A percentile compares a stretch with the other conserved stretches of the same genome.
Evolutionary conservation across 2,888 invertebrate genomes (phyloP).

Genomic region (Pyralis farinalis): DNA sequence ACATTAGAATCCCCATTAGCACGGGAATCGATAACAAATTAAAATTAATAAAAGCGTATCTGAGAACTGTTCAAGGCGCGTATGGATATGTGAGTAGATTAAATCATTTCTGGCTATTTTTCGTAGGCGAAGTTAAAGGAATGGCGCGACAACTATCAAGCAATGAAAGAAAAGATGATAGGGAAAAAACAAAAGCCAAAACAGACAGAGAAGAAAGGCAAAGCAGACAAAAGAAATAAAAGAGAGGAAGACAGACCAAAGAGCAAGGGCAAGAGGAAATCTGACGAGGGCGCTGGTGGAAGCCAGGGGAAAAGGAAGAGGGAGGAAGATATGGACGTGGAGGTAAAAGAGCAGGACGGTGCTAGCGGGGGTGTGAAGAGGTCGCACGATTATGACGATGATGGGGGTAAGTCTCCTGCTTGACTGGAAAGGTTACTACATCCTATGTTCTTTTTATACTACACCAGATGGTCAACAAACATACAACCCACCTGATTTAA

Average conservation of each 20-base stretch:
- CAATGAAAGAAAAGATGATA: conserved; percentile 66
- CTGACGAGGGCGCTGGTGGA: conserved; percentile 32
- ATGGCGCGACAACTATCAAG: conserved; percentile 65
- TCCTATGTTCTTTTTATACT: too few relatives aligned
- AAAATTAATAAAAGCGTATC: too few relatives aligned
- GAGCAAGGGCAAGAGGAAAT: conserved; percentile 50
- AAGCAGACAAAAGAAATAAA: conserved; percentile 46
- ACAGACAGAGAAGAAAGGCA: conserved; percentile 45
- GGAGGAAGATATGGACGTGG: conserved; percentile 42
- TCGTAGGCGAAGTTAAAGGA: conserved; percentile 57
- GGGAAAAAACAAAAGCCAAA: conserved; percentile 58
- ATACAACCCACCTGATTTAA: too few relatives aligned
- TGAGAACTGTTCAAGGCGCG: too few relatives aligned
- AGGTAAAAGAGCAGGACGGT: conserved; percentile 30
- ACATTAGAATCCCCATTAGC: too few relatives aligned
- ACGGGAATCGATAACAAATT: too few relatives aligned
- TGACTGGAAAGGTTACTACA: too few relatives aligned
- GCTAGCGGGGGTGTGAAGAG: conserved; percentile 47
- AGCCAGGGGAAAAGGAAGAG: conserved; percentile 56
- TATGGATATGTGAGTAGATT: too few relatives aligned
- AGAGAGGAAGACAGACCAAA: conserved; percentile 36
- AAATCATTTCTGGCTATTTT: too few relatives aligned
- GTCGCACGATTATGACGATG: conserved; percentile 40
- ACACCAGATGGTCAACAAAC: too few relatives aligned
- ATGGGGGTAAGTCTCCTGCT: conserved; percentile 33